Evolutionary conservation across 2,888 invertebrate genomes (phyloP).

Genomic region (Acanthococcus lagerstroemiae): DNA sequence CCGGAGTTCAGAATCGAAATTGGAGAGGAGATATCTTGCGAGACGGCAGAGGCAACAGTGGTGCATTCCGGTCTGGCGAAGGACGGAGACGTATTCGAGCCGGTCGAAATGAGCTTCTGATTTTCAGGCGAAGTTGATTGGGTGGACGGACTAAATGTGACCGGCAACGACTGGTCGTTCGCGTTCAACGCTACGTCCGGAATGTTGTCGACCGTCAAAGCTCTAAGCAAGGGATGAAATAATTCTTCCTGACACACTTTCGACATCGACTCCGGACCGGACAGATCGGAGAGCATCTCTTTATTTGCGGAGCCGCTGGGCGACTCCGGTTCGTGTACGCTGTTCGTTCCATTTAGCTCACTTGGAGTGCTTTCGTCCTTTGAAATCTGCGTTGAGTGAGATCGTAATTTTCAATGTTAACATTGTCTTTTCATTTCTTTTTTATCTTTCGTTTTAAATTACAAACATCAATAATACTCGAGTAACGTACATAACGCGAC

Average conservation of each 20-base stretch:
- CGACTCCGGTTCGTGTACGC: constrained; percentile 7
- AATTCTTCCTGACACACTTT: constrained; percentile 25
- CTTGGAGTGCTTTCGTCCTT: constrained; percentile 10
- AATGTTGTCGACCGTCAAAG: constrained; percentile 4
- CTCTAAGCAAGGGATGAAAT: constrained; percentile 17
- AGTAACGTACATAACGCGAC: too few relatives aligned
- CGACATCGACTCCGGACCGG: constrained; percentile 10
- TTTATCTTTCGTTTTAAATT: too few relatives aligned
- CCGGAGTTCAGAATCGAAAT: constrained; percentile 7
- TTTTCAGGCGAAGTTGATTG: constrained; percentile 11
- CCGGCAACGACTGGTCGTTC: constrained; percentile 8
- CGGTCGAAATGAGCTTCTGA: constrained; percentile 15
- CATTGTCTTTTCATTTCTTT: too few relatives aligned
- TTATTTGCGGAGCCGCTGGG: not conserved
- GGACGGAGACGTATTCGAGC: constrained; percentile 20
- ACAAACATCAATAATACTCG: too few relatives aligned
- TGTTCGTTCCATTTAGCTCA: constrained; percentile 8
- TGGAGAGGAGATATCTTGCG: constrained; percentile 7
- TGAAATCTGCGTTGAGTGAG: constrained; percentile 15
- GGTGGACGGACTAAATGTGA: not conserved
- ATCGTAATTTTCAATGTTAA: too few relatives aligned
- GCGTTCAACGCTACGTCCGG: constrained; percentile 6
- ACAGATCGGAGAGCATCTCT: constrained; percentile 5
- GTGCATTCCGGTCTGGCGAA: constrained; percentile 1
- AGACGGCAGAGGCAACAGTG: not conserved